Evolutionary conservation across 2,888 invertebrate genomes (phyloP).

Genomic region (Stenolophus ochropezus): DNA sequence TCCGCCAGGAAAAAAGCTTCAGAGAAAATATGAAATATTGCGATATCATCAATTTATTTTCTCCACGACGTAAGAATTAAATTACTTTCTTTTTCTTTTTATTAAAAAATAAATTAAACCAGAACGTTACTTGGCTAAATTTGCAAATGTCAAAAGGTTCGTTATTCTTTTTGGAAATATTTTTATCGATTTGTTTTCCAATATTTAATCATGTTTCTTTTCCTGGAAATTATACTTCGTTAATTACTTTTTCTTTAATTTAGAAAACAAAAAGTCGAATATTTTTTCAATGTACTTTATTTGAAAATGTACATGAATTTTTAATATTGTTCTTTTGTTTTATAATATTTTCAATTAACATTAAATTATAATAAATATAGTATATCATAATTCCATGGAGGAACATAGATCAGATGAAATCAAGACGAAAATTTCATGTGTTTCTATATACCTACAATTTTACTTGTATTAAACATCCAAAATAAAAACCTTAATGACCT

Average conservation of each 20-base stretch:
- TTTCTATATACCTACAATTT: too few relatives aligned
- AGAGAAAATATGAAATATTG: not conserved
- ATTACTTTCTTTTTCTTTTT: not conserved
- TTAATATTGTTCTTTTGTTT: too few relatives aligned
- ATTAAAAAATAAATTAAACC: not conserved
- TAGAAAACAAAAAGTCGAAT: too few relatives aligned
- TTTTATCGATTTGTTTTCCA: not conserved
- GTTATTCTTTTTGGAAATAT: not conserved
- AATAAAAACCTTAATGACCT: too few relatives aligned
- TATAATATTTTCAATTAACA: too few relatives aligned
- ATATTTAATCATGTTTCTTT: not conserved
- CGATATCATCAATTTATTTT: not conserved
- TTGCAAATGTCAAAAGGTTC: slow-evolving; percentile 1
- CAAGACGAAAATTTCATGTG: too few relatives aligned
- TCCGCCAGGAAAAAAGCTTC: not conserved
- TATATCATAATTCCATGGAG: too few relatives aligned
- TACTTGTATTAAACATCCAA: too few relatives aligned
- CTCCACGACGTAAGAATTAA: not conserved
- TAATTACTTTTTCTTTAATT: not conserved
- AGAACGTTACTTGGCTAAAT: not conserved
- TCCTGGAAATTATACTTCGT: not conserved
- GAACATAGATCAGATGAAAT: too few relatives aligned
- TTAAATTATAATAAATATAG: too few relatives aligned
- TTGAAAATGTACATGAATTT: too few relatives aligned
- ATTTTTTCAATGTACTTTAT: too few relatives aligned